Evolutionary conservation across 2,888 invertebrate species (phyloP), one percentile per base, ranked within the genome.

Genomic region (Euplexia lucipara): DNA sequence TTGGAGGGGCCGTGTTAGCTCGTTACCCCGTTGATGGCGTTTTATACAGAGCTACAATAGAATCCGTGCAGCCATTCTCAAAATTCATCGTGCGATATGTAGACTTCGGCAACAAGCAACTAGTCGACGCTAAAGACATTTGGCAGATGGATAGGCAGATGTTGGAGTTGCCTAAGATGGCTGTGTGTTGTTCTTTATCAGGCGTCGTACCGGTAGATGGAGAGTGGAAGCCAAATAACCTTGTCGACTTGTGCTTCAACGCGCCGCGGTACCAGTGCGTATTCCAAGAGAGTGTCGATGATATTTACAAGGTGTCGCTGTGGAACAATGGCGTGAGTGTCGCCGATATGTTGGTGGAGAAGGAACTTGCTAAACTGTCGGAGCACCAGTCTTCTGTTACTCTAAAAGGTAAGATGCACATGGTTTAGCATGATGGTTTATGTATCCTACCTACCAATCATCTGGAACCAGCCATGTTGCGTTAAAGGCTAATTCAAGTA

Each of bases 71-170:
- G 66, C 95, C 96, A 71, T 90, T 95, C 44, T 95, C 96, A 1
- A 96, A 96, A 78, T 96, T 96, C 86, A 96, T 96, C 62, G 97
- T 98, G 0, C 95, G 96, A 30, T 98, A 97, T 83, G 95, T 98
- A 0, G 98, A 98, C 89, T 97, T 97, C 80, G 98, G 98, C 3
- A 98, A 97, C 83, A 96, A 96, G 61, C 96, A 96, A 42, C 91
- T 96, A 0, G 97, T 97, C 0, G 95, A 96, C 48, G 92, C 94
- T 0, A 95, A 92, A 67, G 96, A 97, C 79, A 96, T 98, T 26
- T 98, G 97, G 96, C 96, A 96, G 54, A 92, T 97, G 65, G 97
- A 98, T 78, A 95, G 94, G 49, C 96, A 96, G 67, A 96, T 97
- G 69, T 95, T 97, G 88, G 93, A 94, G 4, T 87, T 97, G 20